Evolutionary conservation across 1,140 invertebrate genomes (phyloP).

Genomic region (Drosophila baimaii): DNA sequence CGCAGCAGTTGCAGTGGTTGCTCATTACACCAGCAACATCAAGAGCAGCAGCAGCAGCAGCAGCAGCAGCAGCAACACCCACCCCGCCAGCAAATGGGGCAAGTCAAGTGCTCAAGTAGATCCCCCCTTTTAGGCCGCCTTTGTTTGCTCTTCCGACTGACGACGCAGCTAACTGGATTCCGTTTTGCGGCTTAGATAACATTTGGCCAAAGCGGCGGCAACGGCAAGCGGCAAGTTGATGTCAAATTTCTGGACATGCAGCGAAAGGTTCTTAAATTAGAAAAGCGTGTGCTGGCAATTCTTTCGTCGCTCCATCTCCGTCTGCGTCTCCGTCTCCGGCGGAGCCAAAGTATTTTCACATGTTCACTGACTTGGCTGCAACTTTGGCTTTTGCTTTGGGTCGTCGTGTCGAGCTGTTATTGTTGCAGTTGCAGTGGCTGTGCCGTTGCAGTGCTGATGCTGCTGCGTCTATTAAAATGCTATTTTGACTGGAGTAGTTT

Average conservation of each 20-base stretch:
- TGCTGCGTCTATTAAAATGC: slow-evolving; percentile 79
- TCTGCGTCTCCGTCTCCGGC: background rate
- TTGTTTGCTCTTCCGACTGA: slow-evolving; percentile 59
- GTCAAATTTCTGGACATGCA: slow-evolving; percentile 77
- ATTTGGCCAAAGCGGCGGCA: slow-evolving; percentile 50
- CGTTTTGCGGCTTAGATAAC: slow-evolving; percentile 53
- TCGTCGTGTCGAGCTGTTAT: slow-evolving; percentile 64
- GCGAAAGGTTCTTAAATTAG: slow-evolving; percentile 82
- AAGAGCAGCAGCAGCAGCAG: slow-evolving; percentile 37
- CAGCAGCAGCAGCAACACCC: slow-evolving; percentile 46
- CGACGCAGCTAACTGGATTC: slow-evolving; percentile 69
- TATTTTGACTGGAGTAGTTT: slow-evolving; percentile 83
- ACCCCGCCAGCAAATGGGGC: slow-evolving; percentile 56
- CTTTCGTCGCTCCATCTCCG: slow-evolving; percentile 16
- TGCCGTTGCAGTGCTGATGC: slow-evolving; percentile 24
- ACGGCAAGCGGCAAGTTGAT: slow-evolving; percentile 49
- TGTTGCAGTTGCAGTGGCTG: slow-evolving; percentile 31
- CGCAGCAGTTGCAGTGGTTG: slow-evolving; percentile 42
- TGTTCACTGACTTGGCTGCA: slow-evolving; percentile 62
- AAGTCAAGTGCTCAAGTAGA: slow-evolving; percentile 55
- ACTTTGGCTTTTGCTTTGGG: slow-evolving; percentile 60
- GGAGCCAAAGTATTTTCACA: slow-evolving; percentile 74
- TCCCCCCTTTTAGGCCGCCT: slow-evolving; percentile 17
- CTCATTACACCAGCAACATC: slow-evolving; percentile 68
- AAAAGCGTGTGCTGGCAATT: slow-evolving; percentile 80